Conservation (phyloP, 2,113 vertebrate species). For the Polypterus senegalus region DNA sequence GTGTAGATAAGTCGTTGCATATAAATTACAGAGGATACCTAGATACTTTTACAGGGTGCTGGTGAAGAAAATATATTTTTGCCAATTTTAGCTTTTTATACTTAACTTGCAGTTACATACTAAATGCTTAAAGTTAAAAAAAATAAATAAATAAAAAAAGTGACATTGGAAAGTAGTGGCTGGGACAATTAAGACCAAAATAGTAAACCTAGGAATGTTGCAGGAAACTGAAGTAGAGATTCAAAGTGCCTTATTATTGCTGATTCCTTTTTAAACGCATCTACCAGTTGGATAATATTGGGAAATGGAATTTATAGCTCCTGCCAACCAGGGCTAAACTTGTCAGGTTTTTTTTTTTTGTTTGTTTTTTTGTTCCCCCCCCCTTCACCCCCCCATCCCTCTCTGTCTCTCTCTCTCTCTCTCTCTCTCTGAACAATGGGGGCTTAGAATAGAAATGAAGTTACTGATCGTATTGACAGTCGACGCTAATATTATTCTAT, state of each 20-base stretch:
- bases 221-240: constrained; percentile 16
- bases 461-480: constrained; percentile 19
- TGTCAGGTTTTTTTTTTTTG: no score
- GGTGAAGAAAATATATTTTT: constrained; percentile 70
- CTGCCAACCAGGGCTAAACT: constrained; percentile 24
- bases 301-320: constrained; percentile 16
- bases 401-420: no score
- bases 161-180: constrained; percentile 44
- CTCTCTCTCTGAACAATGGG: constrained; percentile 19
- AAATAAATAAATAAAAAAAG: constrained; percentile 28
- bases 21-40: constrained; percentile 37
- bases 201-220: constrained; percentile 24
- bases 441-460: constrained; percentile 31
- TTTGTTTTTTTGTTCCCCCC: no score
- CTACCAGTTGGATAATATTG: no score
- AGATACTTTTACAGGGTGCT: constrained; percentile 76
- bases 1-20: constrained; percentile 65
- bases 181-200: constrained; percentile 38
- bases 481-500: constrained; percentile 53
- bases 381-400: no score
- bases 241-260: constrained; percentile 55
- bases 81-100: constrained; percentile 75
- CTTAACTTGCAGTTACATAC: constrained; percentile 57
- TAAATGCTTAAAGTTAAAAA: constrained; percentile 29
- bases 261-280: no score